Evolutionary conservation across 2,888 invertebrate genomes (phyloP).

Genomic region (Phyllotreta striolata): DNA sequence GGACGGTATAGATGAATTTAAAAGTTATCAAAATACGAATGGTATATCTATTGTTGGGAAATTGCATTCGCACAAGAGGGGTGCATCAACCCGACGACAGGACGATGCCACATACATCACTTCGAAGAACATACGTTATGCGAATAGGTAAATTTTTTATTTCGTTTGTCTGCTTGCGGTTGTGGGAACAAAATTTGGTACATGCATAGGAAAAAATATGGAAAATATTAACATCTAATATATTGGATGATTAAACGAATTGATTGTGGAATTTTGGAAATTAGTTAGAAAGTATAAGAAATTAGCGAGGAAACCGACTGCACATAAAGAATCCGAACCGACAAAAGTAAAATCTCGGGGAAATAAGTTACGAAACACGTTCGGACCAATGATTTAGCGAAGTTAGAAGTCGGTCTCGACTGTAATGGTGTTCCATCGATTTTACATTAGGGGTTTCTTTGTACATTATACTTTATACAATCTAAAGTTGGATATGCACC

Average conservation of each 20-base stretch:
- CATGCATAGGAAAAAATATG: no score
- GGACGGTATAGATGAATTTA: conserved; percentile 41
- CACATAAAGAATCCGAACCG: conserved; percentile 33
- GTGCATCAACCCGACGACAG: conserved; percentile 12
- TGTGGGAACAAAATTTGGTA: no score
- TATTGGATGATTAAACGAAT: no score
- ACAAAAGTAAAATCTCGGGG: conserved; percentile 46
- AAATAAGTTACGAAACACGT: conserved; percentile 52
- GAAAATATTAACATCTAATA: no score
- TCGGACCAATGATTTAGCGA: conserved; percentile 57
- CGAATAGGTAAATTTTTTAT: no score
- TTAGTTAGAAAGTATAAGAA: no score
- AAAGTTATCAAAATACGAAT: conserved; percentile 49
- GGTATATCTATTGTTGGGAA: conserved; percentile 42
- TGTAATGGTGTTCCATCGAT: conserved; percentile 63
- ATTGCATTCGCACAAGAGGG: conserved; percentile 30
- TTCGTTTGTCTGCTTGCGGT: no score
- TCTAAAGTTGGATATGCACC: conserved; percentile 64
- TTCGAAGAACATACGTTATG: no score
- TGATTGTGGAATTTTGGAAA: no score
- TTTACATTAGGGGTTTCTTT: conserved; percentile 65
- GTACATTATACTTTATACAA: conserved; percentile 64
- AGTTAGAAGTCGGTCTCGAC: conserved; percentile 59
- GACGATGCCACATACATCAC: conserved; percentile 1
- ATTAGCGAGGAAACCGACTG: not conserved